These are phyloP conservation scores for Drosophila putrida DNA, from an alignment of 2,888 invertebrate species.

Conservation along the genomic window DNA sequence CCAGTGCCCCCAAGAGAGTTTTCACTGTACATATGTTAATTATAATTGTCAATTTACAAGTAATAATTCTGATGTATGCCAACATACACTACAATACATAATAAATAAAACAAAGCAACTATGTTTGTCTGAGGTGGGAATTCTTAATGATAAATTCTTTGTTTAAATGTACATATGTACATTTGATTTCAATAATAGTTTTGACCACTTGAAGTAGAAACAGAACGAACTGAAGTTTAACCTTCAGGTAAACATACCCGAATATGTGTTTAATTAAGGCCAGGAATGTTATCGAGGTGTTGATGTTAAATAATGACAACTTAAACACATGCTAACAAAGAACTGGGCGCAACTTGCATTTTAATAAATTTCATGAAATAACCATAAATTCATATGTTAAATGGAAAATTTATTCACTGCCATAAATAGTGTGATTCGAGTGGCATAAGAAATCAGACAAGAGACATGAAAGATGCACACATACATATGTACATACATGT, in stretches of 20 bases:
- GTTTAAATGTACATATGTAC: background rate
- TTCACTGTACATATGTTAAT: background rate
- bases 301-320: conserved; percentile 11
- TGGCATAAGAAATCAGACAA: conserved; percentile 57
- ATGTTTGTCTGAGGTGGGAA: background rate
- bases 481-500: background rate
- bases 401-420: conserved; percentile 66
- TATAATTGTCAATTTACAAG: background rate
- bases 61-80: background rate
- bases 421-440: conserved; percentile 62
- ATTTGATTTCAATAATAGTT: conserved; percentile 10
- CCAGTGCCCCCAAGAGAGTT: no score
- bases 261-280: conserved; percentile 11
- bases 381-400: conserved; percentile 64
- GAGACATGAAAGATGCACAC: conserved; percentile 33
- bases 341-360: conserved; percentile 61
- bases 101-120: conserved; percentile 1
- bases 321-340: conserved; percentile 34
- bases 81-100: background rate
- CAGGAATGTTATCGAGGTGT: conserved; percentile 11
- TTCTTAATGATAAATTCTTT: conserved; percentile 13
- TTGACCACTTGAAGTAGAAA: background rate
- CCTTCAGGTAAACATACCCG: conserved; percentile 11
- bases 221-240: conserved; percentile 2
- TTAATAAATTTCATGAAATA: conserved; percentile 64